These are phyloP conservation scores for Phenacoccus solenopsis DNA, from an alignment of 1,140 invertebrate genomes.

Conservation along the genomic window DNA sequence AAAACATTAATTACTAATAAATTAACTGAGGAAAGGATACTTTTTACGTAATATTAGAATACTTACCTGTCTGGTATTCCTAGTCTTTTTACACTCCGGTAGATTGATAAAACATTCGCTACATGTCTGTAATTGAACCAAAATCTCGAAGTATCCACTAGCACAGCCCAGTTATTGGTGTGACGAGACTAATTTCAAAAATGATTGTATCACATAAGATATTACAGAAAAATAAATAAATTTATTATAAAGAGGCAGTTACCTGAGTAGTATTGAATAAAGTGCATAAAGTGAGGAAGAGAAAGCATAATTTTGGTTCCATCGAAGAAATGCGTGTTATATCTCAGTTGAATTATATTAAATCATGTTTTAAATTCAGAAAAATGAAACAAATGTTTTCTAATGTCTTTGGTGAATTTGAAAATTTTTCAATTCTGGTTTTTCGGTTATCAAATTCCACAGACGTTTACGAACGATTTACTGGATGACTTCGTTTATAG, in stretches of 20 bases:
- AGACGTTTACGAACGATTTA: too few species aligned
- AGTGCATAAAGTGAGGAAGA: neutral
- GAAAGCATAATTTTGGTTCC: neutral
- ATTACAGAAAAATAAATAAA: neutral
- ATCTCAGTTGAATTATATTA: too few species aligned
- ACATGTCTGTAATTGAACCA: conserved; percentile 99
- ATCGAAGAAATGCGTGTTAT: too few species aligned
- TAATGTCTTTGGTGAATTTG: too few species aligned
- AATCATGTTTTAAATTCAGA: too few species aligned
- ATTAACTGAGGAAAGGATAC: neutral
- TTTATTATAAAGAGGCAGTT: neutral
- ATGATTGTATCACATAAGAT: neutral
- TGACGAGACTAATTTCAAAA: conserved; percentile 38
- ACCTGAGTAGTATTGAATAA: neutral
- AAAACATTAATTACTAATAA: neutral
- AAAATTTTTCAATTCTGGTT: too few species aligned
- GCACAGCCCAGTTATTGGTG: conserved; percentile 98
- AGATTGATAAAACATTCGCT: conserved; percentile 96
- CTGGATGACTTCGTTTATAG: too few species aligned
- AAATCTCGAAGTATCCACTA: conserved; percentile 95
- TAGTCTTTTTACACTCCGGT: conserved; percentile 90
- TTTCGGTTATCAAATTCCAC: too few species aligned
- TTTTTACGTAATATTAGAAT: neutral
- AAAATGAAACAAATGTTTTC: too few species aligned
- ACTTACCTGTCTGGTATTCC: conserved; percentile 81